phyloP scores from a whole-genome alignment of 2,797 vertebrate genomes.

The Cossypha niveicapilla region DNA sequence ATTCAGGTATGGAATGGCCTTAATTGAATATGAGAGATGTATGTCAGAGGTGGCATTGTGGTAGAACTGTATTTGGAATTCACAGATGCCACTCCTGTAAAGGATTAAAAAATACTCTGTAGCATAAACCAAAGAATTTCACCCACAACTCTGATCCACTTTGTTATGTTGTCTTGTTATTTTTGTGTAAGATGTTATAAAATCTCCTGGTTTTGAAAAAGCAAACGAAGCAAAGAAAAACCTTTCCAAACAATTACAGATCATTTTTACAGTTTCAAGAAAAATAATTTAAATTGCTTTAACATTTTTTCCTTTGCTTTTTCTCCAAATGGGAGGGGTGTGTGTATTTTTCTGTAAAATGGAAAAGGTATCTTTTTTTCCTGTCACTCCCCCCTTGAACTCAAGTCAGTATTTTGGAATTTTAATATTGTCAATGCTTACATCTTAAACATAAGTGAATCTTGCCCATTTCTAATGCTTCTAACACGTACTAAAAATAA shows the following conservation, averaged over 20 bases:
- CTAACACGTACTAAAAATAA: neutral
- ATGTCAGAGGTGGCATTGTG: neutral
- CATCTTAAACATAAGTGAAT: neutral
- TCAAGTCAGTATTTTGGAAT: neutral
- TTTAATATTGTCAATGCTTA: neutral
- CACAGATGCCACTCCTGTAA: neutral
- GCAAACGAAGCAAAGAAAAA: neutral
- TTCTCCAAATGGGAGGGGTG: neutral
- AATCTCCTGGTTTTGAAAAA: neutral
- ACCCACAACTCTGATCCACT: fast-evolving
- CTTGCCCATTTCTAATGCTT: neutral
- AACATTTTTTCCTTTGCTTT: neutral
- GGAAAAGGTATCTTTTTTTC: neutral
- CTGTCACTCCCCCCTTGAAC: neutral
- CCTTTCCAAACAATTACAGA: neutral
- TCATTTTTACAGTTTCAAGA: neutral
- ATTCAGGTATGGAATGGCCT: neutral
- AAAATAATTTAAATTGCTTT: neutral
- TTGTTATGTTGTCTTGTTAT: neutral
- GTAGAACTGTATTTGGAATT: neutral
- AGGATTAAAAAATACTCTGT: neutral
- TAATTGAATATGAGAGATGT: neutral
- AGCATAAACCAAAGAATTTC: neutral
- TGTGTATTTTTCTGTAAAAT: neutral
- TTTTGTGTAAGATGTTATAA: neutral